Base-by-base conservation (phyloP, 2,888 invertebrate genomes). In the Harmothoe impar region DNA sequence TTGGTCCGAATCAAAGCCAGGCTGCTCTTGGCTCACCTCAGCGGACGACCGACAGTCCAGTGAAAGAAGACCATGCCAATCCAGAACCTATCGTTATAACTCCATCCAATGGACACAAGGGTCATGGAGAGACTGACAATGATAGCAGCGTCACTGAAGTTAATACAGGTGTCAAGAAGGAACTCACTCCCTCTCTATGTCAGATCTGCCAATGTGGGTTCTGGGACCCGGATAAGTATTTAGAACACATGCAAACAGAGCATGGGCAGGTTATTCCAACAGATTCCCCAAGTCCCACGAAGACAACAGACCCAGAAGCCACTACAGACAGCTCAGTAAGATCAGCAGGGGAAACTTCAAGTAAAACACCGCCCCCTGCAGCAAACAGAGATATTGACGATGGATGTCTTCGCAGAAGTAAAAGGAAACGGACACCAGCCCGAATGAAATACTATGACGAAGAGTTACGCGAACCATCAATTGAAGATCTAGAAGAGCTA, bases 181-280 rank as follows among this genome's bases (percentile, higher is more conserved):
- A 35, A 20, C 7, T 43, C 43, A 15, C 56, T 3, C 7, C 43
- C 12, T 15, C 54, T 3, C 7, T 86, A 15, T 86, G 86, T 54
- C 25, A 54, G n/a, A 86, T 86, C 25, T 86, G 86, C 29, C 52
- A 86, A 20, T 54, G 54, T 15, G 86, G 86, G 12, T 86, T 86
- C 54, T 86, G 54, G 54, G 86, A 86, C 31, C 25, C 25, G 7
- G 29, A 1, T 5, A 86, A 54, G 56, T 86, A 29, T 25, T 10
- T 29, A 0, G 86, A n/a, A 52, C 86, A 86, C 33, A 86, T 86
- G 86, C 15, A 86, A 29, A 3, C 25, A 12, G 86, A 86, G 23
- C 86, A 86, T 29, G 81, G 81, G 20, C 23, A 81, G 43, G 23
- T 33, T n/a, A 15, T 81, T 12, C 15, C 31, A 15, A 1, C 5